Evolutionary conservation across 2,888 invertebrate species (phyloP).

Genomic region (Amphipoea oculea): DNA sequence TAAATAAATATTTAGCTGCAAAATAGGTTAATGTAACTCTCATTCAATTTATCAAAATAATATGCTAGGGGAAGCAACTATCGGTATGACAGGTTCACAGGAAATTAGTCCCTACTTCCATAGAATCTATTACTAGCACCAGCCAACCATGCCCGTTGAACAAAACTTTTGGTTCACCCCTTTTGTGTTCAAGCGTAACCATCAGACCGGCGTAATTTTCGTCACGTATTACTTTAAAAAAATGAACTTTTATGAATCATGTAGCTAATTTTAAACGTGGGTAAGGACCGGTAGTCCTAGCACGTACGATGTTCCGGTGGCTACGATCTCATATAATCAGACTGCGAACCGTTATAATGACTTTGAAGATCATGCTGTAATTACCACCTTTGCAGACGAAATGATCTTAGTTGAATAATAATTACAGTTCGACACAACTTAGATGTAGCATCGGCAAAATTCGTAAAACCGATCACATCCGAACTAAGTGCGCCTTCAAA

Average conservation of each 20-base stretch:
- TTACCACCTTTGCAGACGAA: background rate
- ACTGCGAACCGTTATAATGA: conserved; percentile 4
- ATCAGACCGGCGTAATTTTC: background rate
- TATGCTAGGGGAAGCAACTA: background rate
- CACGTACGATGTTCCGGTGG: conserved; percentile 19
- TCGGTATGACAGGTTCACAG: background rate
- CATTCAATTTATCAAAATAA: too few species aligned
- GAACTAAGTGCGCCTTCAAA: too few species aligned
- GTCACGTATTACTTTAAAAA: background rate
- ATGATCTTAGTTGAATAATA: background rate
- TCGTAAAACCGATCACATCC: too few species aligned
- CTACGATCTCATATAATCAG: background rate
- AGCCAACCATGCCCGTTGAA: background rate
- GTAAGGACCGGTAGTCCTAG: background rate
- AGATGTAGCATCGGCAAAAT: too few species aligned
- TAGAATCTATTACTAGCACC: background rate
- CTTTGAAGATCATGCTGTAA: background rate
- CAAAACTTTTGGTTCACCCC: background rate
- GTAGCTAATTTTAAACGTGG: conserved; percentile 1
- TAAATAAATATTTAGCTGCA: too few species aligned
- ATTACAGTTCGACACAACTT: too few species aligned
- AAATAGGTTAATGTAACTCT: too few species aligned
- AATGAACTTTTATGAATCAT: background rate
- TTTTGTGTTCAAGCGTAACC: background rate
- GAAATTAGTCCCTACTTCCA: background rate